These are phyloP conservation scores for Patella caerulea DNA, from an alignment of 2,888 invertebrate species.

Conservation along the genomic window DNA sequence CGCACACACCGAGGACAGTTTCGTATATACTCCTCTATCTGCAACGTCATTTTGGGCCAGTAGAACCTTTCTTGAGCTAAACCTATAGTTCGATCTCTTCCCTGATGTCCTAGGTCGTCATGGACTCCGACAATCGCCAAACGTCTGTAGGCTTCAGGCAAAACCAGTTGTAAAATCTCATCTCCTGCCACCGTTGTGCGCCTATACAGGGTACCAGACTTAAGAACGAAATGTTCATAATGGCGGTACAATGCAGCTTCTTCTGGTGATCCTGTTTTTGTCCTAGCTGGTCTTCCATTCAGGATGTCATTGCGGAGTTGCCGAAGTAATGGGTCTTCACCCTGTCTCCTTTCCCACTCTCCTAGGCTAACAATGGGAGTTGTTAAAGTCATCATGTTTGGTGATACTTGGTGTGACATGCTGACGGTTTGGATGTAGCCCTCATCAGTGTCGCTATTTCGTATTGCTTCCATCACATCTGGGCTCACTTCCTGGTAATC, in stretches of 20 bases:
- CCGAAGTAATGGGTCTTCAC: background rate
- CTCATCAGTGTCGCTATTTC: background rate
- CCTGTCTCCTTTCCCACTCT: background rate
- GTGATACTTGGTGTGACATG: background rate
- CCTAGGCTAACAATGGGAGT: background rate
- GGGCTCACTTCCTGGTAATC: constrained; percentile 17
- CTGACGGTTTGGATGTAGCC: constrained; percentile 12
- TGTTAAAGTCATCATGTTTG: background rate
- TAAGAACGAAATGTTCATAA: constrained; percentile 7
- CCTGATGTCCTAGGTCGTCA: constrained; percentile 23
- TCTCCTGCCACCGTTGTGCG: constrained; percentile 9
- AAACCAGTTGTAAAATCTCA: constrained; percentile 11
- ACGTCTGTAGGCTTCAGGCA: background rate
- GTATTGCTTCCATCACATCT: constrained; percentile 27
- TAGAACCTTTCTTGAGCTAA: background rate
- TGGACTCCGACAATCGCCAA: background rate
- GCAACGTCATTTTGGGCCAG: background rate
- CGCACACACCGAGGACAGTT: constrained; percentile 12
- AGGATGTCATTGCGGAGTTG: background rate
- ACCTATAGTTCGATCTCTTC: constrained; percentile 16
- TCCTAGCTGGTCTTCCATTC: background rate
- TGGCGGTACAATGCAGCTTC: background rate
- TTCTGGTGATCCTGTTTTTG: background rate
- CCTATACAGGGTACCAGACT: constrained; percentile 21
- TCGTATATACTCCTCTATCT: constrained; percentile 17